Base-by-base conservation (phyloP, 2,797 vertebrate genomes). In the Pseudomugil tenellus region DNA sequence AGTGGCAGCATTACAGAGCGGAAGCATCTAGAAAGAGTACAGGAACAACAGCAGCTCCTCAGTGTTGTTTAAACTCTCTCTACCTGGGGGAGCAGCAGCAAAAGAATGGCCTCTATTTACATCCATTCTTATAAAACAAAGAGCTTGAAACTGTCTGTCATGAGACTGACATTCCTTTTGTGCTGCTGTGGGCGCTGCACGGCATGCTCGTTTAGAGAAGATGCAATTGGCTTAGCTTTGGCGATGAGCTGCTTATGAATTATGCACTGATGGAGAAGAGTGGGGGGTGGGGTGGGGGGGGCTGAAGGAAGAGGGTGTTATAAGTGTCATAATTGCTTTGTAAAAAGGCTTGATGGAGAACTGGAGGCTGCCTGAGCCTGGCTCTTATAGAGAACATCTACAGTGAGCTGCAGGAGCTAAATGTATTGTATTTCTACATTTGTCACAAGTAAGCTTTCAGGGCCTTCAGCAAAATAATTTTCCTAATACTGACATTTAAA, bases 11-110 rank as follows among this genome's bases (percentile, higher is more conserved):
- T 65, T 74, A 63, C 56, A 80, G 81, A 57, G 56, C 74, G 67
- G 78, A 34, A 72, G 77, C 84, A 84, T 81, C 79, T 77, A 79
- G 76, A 76, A 78, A 80, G 70, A 78, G 79, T 59, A 48, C 70
- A 81, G 67, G 77, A 77, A 19, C 68, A 58, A 74, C 76, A 87
- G 72, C 84, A 63, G 84, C 79, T 79, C 76, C 43, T 62, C 77
- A 5, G 70, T 63, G 84, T 85, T 81, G 84, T 90, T 88, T 76
- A 75, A 83, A 80, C 89, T 89, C 76, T 66, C 35, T 37, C 67
- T 79, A 89, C 89, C 90, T 89, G 87, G 77, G 87, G 79, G 87
- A 84, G 76, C 56, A 12, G 67, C 62, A 48, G 73, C 17, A 62
- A 43, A 62, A 70, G 59, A 79, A 87, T 74, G 25, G 83, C 86